Percentiles rank a stretch among this genome's conserved stretches.
phyloP scores from a whole-genome alignment of 2,113 vertebrate species.

The Isurus oxyrinchus region DNA sequence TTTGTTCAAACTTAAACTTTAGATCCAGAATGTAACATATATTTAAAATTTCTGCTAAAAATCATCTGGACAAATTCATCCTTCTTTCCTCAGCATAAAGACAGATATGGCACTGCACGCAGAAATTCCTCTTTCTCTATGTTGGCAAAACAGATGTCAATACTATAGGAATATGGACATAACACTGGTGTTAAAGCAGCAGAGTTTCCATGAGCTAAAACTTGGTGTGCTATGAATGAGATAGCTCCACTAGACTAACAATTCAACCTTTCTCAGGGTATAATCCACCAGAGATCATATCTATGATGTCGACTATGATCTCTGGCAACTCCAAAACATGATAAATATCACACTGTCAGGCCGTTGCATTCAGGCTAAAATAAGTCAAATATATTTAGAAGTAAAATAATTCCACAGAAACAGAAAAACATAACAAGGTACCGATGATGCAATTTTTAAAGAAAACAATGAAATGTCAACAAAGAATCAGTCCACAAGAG shows the following conservation, averaged over 20 bases:
- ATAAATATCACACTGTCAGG: not conserved
- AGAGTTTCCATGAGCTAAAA: not conserved
- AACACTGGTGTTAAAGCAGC: no score
- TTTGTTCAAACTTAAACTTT: not conserved
- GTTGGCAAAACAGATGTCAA: not conserved
- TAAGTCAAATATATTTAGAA: not conserved
- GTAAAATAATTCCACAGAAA: not conserved
- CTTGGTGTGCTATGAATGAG: not conserved
- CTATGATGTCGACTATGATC: not conserved
- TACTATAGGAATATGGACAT: no score
- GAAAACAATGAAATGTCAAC: not conserved
- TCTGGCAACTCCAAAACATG: not conserved
- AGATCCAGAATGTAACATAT: not conserved
- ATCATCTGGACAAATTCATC: not conserved
- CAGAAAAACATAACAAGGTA: not conserved
- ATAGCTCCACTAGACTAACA: not conserved
- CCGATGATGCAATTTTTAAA: not conserved
- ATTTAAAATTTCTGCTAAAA: not conserved
- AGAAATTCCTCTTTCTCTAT: not conserved
- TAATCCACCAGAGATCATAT: not conserved
- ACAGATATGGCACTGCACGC: not conserved
- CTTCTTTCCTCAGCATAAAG: not conserved
- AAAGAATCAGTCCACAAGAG: not conserved
- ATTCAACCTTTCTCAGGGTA: not conserved
- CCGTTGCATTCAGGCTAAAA: not conserved